These are phyloP conservation scores for Aporophyla lueneburgensis DNA, from an alignment of 2,888 invertebrate genomes.

Conservation along the genomic window DNA sequence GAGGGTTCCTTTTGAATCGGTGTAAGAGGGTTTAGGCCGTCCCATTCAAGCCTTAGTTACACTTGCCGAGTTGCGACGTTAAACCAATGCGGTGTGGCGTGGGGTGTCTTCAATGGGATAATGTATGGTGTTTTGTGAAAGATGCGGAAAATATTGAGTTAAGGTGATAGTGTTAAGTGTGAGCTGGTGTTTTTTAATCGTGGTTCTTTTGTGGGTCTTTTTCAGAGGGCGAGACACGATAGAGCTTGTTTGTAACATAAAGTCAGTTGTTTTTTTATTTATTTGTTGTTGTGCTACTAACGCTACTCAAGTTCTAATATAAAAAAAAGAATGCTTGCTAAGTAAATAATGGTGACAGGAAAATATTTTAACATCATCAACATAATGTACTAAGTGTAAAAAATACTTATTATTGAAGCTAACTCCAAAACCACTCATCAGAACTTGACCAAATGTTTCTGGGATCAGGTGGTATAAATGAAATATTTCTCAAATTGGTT, in stretches of 20 bases:
- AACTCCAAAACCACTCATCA: too few species aligned
- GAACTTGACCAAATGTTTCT: too few species aligned
- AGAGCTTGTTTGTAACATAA: constrained; percentile 2
- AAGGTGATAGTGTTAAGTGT: constrained; percentile 48
- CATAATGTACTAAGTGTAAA: too few species aligned
- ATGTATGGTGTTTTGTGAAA: constrained; percentile 54
- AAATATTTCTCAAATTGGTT: too few species aligned
- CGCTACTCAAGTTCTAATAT: too few species aligned
- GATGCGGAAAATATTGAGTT: constrained; percentile 59
- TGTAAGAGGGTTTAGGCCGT: constrained; percentile 76
- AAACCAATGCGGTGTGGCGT: constrained; percentile 66
- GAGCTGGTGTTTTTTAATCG: constrained; percentile 48
- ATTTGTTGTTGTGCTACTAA: too few species aligned
- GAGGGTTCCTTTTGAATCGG: constrained; percentile 75
- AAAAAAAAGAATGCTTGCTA: too few species aligned
- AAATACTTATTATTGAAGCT: too few species aligned
- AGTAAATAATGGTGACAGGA: too few species aligned
- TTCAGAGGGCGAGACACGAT: constrained; percentile 4
- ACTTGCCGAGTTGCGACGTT: constrained; percentile 75
- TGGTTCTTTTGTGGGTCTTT: constrained; percentile 3
- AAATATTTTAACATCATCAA: too few species aligned
- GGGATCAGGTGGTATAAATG: too few species aligned
- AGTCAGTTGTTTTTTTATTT: too few species aligned
- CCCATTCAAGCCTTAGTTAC: constrained; percentile 80
- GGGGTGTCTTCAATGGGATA: constrained; percentile 60